Evolutionary conservation across 2,113 vertebrate species (phyloP), one percentile per base, ranked within the genome.

Genomic region (Chionodraco myersi): DNA sequence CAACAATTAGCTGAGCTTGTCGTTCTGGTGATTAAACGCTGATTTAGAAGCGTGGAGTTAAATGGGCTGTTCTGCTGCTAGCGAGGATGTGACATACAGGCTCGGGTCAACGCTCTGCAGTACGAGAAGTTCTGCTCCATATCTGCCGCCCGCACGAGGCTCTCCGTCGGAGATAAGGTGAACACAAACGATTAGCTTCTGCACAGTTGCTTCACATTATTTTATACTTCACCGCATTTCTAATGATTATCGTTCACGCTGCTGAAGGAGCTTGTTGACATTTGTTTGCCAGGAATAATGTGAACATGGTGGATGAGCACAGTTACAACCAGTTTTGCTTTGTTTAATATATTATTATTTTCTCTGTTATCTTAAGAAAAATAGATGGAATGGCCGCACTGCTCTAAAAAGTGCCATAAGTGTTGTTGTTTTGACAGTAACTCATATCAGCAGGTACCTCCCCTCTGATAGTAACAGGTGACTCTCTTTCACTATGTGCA

Each of bases 1-100:
- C 84, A 82, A 73, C 88, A 86, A 92, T 91, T 91, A 91, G 90
- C 82, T 78, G 52, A 78, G 75, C 86, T 86, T 90, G 87, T 90
- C 86, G 80, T 86, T 86, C 58, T 70, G 74, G 85, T 89, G 86
- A 92, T 92, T 91, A 92, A 88, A 88, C 83, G 79, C 79, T 89
- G 89, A 93, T 93, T 91, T 91, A 87, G 81, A 84, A 80, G 86
- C 44, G 16, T 72, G 30, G 77, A 77, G 89, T 84, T 86, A 75
- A 90, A 90, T 86, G 80, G 73, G 77, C 71, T 86, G 86, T 64
- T 23, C 59, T 75, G 64, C 72, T 83, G 81, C 89, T 86, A 78
- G 79, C 34, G 5, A 44, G 5, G 61, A 80, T 61, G 80, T 85
- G 89, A 88, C 81, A 75, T 61, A 72, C 1, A 54, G 75, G 79